Evolutionary conservation across 1,140 invertebrate species (phyloP).

Genomic region (Probaryconus sp.): DNA sequence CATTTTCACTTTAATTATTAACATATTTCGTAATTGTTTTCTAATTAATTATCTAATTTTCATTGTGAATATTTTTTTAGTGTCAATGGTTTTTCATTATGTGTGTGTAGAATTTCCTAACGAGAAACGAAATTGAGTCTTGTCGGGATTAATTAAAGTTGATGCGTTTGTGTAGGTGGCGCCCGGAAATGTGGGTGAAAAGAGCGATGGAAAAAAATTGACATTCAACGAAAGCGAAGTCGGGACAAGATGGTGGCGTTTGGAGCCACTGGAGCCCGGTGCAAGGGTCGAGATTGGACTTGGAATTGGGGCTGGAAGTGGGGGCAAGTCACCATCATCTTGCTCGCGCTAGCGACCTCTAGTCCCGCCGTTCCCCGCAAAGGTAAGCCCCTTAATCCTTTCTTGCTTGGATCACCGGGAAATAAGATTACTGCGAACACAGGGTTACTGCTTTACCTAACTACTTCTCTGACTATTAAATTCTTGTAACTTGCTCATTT

Average conservation of each 20-base stretch:
- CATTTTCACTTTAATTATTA: no score
- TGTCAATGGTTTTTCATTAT: no score
- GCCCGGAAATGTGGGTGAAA: constrained; percentile 68
- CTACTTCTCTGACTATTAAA: constrained; percentile 18
- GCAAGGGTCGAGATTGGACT: constrained; percentile 50
- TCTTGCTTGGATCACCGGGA: constrained; percentile 19
- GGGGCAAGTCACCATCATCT: constrained; percentile 70
- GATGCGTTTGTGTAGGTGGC: no score
- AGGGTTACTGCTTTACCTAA: constrained; percentile 8
- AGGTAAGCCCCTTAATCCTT: constrained; percentile 69
- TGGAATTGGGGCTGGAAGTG: constrained; percentile 68
- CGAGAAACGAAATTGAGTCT: no score
- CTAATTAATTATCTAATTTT: no score
- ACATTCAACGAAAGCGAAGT: constrained; percentile 63
- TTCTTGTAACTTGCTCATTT: constrained; percentile 19
- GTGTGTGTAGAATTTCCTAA: no score
- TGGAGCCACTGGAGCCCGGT: constrained; percentile 56
- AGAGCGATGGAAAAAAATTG: constrained; percentile 65
- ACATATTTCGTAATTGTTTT: no score
- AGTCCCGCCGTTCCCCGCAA: constrained; percentile 75
- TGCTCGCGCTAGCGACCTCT: constrained; percentile 72
- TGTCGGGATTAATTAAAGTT: no score
- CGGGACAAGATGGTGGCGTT: constrained; percentile 66
- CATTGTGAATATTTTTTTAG: no score
- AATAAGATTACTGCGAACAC: constrained; percentile 45